Evolutionary conservation across 2,888 invertebrate species (phyloP).

Genomic region (Archaeoteleia sp.): DNA sequence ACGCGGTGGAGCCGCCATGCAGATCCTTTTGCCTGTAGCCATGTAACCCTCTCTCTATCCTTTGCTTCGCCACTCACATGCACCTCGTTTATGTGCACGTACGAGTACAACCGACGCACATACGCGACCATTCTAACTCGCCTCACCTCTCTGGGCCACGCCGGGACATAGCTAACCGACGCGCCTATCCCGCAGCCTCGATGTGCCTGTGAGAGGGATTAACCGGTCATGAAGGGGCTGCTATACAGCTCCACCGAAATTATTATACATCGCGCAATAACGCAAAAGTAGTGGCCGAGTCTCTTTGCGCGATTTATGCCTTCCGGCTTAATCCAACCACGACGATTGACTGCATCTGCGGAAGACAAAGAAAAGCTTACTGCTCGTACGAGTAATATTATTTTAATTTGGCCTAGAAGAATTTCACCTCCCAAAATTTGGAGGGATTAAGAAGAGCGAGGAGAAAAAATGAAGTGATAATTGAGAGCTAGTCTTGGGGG

Average conservation of each 20-base stretch:
- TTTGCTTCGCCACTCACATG: conserved; percentile 38
- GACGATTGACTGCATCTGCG: no score
- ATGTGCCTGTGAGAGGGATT: conserved; percentile 51
- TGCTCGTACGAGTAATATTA: no score
- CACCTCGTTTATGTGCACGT: conserved; percentile 25
- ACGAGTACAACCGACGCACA: conserved; percentile 24
- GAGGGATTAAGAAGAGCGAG: no score
- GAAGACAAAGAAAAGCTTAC: no score
- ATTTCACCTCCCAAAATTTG: no score
- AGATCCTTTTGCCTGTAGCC: conserved; percentile 73
- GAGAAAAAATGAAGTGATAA: no score
- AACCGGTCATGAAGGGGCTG: conserved; percentile 47
- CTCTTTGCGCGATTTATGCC: no score
- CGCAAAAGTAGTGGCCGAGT: conserved; percentile 60
- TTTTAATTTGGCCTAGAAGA: no score
- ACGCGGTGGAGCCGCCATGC: conserved; percentile 74
- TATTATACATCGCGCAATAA: conserved; percentile 69
- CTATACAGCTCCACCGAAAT: conserved; percentile 55
- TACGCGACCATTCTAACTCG: conserved; percentile 14
- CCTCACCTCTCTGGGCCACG: not conserved
- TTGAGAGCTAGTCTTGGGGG: no score
- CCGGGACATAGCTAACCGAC: conserved; percentile 19
- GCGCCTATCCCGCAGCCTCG: conserved; percentile 45
- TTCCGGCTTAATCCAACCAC: no score
- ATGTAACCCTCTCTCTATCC: conserved; percentile 51